A percentile compares a stretch with the other conserved stretches of the same genome.
These are phyloP conservation scores for Melanotaenia trifasciata DNA, from an alignment of 2,797 vertebrate species.

Conservation along the genomic window DNA sequence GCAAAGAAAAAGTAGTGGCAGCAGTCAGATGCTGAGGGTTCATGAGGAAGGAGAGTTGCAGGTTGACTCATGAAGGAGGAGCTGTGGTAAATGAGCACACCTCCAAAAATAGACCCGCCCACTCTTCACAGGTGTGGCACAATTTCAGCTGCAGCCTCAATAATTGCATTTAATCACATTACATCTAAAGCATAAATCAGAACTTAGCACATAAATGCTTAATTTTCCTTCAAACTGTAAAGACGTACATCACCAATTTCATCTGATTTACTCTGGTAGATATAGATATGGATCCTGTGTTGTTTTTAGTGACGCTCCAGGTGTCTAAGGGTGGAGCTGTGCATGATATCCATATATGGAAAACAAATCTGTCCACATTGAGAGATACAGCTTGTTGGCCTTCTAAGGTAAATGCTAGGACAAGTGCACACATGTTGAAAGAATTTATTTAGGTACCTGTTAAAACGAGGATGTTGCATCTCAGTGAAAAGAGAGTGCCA, in stretches of 20 bases:
- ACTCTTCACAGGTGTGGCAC: slow-evolving; percentile 63
- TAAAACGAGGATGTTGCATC: slow-evolving; percentile 10
- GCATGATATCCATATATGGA: slow-evolving; percentile 75
- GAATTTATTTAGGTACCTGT: slow-evolving; percentile 8
- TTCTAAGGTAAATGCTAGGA: slow-evolving; percentile 75
- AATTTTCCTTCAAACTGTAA: neutral
- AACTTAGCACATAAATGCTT: neutral
- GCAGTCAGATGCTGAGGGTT: slow-evolving; percentile 49
- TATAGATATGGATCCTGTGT: neutral
- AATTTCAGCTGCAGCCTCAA: slow-evolving; percentile 48
- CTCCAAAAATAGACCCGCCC: slow-evolving; percentile 43
- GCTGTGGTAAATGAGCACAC: slow-evolving; percentile 57
- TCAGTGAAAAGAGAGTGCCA: neutral
- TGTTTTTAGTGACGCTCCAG: slow-evolving; percentile 34
- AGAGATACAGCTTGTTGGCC: slow-evolving; percentile 50
- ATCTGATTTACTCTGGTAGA: neutral
- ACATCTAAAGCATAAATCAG: slow-evolving; percentile 26
- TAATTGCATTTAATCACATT: slow-evolving; percentile 42
- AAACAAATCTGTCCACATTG: slow-evolving; percentile 58
- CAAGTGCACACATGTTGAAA: slow-evolving; percentile 14
- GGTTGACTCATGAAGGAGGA: slow-evolving; percentile 73
- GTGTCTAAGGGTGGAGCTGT: slow-evolving; percentile 49
- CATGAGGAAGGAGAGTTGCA: slow-evolving; percentile 67
- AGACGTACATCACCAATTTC: neutral
- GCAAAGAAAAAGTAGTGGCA: slow-evolving; percentile 64